phyloP scores from a whole-genome alignment of 2,888 invertebrate species.

The Ormyrus labotus region DNA sequence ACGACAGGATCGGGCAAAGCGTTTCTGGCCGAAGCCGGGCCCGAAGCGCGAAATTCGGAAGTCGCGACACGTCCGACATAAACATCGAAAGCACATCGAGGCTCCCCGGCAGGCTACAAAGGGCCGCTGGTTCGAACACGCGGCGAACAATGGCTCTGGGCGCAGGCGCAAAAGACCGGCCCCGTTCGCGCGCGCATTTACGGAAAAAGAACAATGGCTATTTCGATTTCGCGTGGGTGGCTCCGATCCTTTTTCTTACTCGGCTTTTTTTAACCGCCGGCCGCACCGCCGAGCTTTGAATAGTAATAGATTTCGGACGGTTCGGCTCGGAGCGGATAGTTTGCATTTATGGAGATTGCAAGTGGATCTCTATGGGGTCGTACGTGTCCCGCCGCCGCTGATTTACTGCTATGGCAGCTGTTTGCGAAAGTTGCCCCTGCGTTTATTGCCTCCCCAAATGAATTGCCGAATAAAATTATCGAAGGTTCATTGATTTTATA shows the following conservation, averaged over 20 bases:
- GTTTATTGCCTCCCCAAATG: too few relatives aligned
- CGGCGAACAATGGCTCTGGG: conserved; percentile 62
- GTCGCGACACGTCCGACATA: conserved; percentile 57
- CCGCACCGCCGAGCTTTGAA: conserved; percentile 6
- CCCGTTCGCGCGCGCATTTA: neutral
- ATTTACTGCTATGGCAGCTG: too few relatives aligned
- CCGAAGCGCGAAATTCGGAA: conserved; percentile 52
- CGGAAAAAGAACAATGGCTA: conserved; percentile 59
- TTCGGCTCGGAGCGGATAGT: neutral
- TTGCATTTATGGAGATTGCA: neutral
- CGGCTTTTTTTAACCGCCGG: neutral
- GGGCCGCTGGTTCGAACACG: conserved; percentile 64
- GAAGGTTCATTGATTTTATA: too few relatives aligned
- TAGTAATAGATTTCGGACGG: conserved; percentile 3
- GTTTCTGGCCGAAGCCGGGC: neutral
- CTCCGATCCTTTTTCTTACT: neutral
- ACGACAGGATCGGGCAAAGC: neutral
- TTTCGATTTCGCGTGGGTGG: conserved; percentile 55
- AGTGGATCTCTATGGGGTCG: too few relatives aligned
- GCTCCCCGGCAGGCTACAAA: conserved; percentile 62
- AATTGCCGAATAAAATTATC: too few relatives aligned
- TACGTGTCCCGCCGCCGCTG: too few relatives aligned
- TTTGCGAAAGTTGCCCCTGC: too few relatives aligned
- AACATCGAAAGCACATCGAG: conserved; percentile 63
- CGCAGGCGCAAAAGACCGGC: neutral